These are phyloP conservation scores for Myanophis thanlyinensis DNA, from an alignment of 2,113 vertebrate species.

Conservation along the genomic window DNA sequence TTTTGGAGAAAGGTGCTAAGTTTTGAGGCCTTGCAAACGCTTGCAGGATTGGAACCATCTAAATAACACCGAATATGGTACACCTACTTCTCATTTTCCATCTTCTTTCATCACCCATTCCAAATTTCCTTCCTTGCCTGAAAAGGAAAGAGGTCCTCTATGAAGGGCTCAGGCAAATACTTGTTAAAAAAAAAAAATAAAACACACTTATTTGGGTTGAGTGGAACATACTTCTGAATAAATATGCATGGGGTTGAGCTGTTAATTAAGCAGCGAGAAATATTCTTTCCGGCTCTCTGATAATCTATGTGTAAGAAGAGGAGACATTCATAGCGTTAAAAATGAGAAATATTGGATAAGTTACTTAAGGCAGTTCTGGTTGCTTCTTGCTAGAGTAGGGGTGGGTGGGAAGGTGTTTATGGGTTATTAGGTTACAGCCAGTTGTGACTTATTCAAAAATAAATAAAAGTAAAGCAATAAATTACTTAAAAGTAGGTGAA, in stretches of 20 bases:
- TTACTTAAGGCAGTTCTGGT: neutral
- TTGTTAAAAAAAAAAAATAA: constrained; percentile 35
- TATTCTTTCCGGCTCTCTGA: constrained; percentile 22
- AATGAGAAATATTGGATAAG: constrained; percentile 12
- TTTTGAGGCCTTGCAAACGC: neutral
- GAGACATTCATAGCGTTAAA: constrained; percentile 8
- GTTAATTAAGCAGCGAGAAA: constrained; percentile 22
- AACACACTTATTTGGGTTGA: constrained; percentile 28
- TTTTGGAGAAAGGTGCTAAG: neutral
- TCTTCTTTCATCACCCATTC: neutral
- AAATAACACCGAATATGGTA: neutral
- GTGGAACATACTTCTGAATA: constrained; percentile 23
- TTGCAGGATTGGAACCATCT: neutral
- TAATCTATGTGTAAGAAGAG: constrained; percentile 21
- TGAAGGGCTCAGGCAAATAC: constrained; percentile 37
- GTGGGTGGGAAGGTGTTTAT: constrained; percentile 28
- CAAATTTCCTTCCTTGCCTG: constrained; percentile 5
- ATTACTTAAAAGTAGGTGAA: constrained; percentile 43
- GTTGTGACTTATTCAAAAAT: constrained; percentile 53
- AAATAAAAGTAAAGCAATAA: constrained; percentile 54
- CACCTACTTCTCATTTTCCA: neutral
- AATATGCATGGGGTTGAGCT: neutral
- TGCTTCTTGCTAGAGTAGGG: neutral
- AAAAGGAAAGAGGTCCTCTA: constrained; percentile 35
- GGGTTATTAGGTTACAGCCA: constrained; percentile 43